A percentile compares a stretch with the other conserved stretches of the same genome.
Conservation (phyloP, 2,113 vertebrate genomes). For the Malurus cyaneus region DNA sequence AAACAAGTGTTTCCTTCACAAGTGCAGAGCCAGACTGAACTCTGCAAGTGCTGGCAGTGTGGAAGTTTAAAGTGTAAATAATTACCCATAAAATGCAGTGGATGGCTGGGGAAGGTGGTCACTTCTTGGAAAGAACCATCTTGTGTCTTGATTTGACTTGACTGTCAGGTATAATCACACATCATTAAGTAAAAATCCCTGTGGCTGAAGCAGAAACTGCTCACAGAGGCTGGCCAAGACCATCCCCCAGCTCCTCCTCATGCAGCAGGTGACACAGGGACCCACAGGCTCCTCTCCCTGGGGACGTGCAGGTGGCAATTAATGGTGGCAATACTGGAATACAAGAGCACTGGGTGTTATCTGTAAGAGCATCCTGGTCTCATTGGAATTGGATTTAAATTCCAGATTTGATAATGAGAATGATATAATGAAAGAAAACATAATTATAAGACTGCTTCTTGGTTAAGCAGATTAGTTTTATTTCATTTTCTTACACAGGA, state of each 20-base stretch:
- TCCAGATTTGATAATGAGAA: not conserved
- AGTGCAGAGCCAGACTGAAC: not conserved
- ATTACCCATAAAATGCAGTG: not conserved
- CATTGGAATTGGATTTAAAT: not conserved
- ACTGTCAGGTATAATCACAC: not conserved
- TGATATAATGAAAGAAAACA: not conserved
- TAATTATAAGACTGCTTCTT: not conserved
- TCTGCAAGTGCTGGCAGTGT: not conserved
- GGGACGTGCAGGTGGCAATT: not conserved
- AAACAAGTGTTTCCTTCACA: not conserved
- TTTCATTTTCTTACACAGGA: not conserved
- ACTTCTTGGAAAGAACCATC: not conserved
- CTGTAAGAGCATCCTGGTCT: not conserved
- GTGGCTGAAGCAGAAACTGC: not conserved
- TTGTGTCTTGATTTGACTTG: not conserved
- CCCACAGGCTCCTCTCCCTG: not conserved
- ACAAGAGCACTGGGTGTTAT: not conserved
- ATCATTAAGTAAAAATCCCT: not conserved
- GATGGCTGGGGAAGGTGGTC: not conserved
- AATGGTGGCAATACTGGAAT: not conserved
- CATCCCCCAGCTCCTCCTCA: not conserved
- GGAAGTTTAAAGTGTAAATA: not conserved
- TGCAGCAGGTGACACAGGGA: not conserved
- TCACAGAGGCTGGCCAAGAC: not conserved
- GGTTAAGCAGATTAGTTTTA: not conserved